phyloP scores from a whole-genome alignment of 2,797 vertebrate genomes.

The Diplodus sargus region DNA sequence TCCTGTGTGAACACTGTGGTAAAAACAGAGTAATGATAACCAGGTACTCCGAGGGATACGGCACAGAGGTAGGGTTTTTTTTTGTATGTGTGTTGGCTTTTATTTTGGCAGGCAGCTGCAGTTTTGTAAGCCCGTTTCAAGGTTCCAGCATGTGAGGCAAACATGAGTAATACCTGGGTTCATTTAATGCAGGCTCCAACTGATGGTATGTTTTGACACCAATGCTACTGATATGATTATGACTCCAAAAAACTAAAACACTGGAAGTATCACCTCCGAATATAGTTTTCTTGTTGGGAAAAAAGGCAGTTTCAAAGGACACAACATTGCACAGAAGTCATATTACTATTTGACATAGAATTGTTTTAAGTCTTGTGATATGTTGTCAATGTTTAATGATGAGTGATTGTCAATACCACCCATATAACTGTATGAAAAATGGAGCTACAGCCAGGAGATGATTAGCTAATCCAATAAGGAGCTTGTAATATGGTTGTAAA shows the following conservation, averaged over 20 bases:
- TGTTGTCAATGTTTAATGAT: not conserved
- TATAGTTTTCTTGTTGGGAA: not conserved
- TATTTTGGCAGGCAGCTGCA: slow-evolving; percentile 25
- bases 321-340: not conserved
- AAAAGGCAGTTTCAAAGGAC: not conserved
- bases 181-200: not conserved
- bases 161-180: not conserved
- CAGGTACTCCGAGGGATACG: slow-evolving; percentile 86
- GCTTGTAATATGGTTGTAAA: too few relatives aligned
- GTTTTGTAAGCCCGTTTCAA: not conserved
- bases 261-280: not conserved
- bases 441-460: too few relatives aligned
- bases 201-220: not conserved
- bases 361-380: not conserved
- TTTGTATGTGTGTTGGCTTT: not conserved
- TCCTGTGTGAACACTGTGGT: slow-evolving; percentile 79
- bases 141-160: not conserved
- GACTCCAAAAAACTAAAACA: not conserved
- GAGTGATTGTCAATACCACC: too few relatives aligned
- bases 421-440: too few relatives aligned
- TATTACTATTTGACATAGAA: not conserved
- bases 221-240: not conserved
- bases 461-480: not conserved
- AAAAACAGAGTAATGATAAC: slow-evolving; percentile 75
- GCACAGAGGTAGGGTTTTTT: slow-evolving; percentile 78